Base-by-base conservation (phyloP, 2,797 vertebrate species). In the Enteromius paludinosus region DNA sequence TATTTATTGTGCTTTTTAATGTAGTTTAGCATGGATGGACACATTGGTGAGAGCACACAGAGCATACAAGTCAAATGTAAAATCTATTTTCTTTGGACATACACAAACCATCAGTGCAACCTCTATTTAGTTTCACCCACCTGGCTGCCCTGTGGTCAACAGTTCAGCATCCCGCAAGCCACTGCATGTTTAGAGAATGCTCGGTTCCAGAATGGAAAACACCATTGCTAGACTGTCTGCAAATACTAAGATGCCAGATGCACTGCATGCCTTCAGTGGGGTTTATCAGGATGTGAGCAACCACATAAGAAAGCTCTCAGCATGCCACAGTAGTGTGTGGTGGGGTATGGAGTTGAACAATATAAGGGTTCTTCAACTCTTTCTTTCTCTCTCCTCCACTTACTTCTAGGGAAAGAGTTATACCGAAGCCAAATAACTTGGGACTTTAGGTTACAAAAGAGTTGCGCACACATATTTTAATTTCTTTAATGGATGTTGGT, bases 271-370 rank as follows among this genome's bases (percentile, higher is more conserved):
- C 78, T 85, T 65, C 47, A 20, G 49, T 61, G 75, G 38, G 20
- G 1, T 62, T 85, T 78, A 61, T 78, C 56, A 74, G 47, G 82
- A 86, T 82, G 79, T 84, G 77, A 71, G 77, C 78, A 52, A 86
- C 86, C 84, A 85, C 72, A 87, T 87, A 65, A 84, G 61, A 84
- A 85, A 52, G 66, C 38, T 83, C 74, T 47, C 69, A 79, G 84
- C 73, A 66, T 81, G 77, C 77, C 59, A 79, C 30, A 74, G 41
- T 56, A 59, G 78, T 11, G 66, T 78, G 71, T 82, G 79, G 85
- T 83, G 73, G 64, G 68, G 59, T 68, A 77, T n/a, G 20, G 45
- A 71, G 80, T 69, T 80, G 66, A 84, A 84, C 30, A 81, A 74
- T 80, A 54, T 86, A 73, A 83, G 80, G 81, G 65, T 49, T 74